phyloP scores from a whole-genome alignment of 2,888 invertebrate species.

The Volucella inflata region DNA sequence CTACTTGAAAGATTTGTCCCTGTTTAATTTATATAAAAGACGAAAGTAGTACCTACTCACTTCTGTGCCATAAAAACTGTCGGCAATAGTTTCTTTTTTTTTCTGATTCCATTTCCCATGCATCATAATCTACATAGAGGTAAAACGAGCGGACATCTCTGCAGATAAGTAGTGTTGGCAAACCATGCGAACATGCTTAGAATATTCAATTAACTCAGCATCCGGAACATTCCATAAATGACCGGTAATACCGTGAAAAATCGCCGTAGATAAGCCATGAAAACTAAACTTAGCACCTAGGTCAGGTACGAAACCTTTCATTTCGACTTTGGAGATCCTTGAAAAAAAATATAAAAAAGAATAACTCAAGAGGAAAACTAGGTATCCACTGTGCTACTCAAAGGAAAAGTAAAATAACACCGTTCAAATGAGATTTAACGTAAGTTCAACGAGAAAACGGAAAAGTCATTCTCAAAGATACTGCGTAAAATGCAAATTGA shows the following conservation, averaged over 20 bases:
- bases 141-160: too few relatives aligned
- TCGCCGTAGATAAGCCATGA: slow-evolving; percentile 50
- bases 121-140: too few relatives aligned
- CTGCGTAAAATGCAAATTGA: slow-evolving; percentile 51
- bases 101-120: too few relatives aligned
- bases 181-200: slow-evolving; percentile 29
- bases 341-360: slow-evolving; percentile 24
- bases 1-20: too few relatives aligned
- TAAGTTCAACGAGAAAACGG: not conserved
- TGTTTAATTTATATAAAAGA: too few relatives aligned
- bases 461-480: slow-evolving; percentile 19
- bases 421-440: slow-evolving; percentile 34
- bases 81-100: too few relatives aligned
- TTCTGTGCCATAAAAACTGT: too few relatives aligned
- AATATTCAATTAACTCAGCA: slow-evolving; percentile 56
- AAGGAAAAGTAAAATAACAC: slow-evolving; percentile 1
- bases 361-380: slow-evolving; percentile 50
- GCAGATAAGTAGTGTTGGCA: too few relatives aligned
- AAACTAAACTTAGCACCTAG: slow-evolving; percentile 51
- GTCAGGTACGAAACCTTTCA: slow-evolving; percentile 39
- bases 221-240: slow-evolving; percentile 44
- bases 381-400: not conserved
- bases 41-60: too few relatives aligned
- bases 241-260: slow-evolving; percentile 55
- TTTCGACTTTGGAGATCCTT: slow-evolving; percentile 39